Evolutionary conservation across 2,888 invertebrate species (phyloP), one percentile per base, ranked within the genome.

Genomic region (Cyclophora albipunctata): DNA sequence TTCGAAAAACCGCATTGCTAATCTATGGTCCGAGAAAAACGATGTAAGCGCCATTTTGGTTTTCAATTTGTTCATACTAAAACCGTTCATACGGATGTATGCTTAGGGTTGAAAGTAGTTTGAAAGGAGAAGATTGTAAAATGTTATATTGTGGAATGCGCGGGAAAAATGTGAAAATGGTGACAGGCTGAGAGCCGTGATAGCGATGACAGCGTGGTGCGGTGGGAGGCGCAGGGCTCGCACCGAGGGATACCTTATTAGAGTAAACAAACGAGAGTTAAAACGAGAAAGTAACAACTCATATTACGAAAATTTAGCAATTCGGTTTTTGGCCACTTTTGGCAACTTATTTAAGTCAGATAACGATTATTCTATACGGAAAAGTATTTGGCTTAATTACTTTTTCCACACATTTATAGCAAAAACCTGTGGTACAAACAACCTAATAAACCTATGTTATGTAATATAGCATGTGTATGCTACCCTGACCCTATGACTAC

Each of bases 121-220:
- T 54, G 40, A 7, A 34, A 1, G 43, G 5, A 40, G 42, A 37
- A 7, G 20, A 5, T 40, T 46, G 33, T 47, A 45, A 34, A 55
- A 46, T 52, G 55, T 62, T 64, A 4, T 63, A 53, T 52, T 57
- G 56, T 59, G 53, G 48, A 57, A 56, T 41, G 54, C 40, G 73
- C 76, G 78, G 80, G 81, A 85, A 87, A 87, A 88, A 85, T 81
- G 79, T 80, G 80, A 83, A 81, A 82, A 77, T 71, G 83, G 74
- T 83, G 83, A 83, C 85, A 84, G 77, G 75, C 81, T 84, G 86
- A 88, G 82, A 84, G 85, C 83, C 86, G 85, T 86, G 86, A 86
- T 88, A 84, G 84, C 83, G 69, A 64, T 81, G 77, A 75, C 79
- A 82, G 79, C 80, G 73, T 78, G 74, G 73, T 81, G 70, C 6